Evolutionary conservation across 2,888 invertebrate genomes (phyloP).

Genomic region (Cenopis cana): DNA sequence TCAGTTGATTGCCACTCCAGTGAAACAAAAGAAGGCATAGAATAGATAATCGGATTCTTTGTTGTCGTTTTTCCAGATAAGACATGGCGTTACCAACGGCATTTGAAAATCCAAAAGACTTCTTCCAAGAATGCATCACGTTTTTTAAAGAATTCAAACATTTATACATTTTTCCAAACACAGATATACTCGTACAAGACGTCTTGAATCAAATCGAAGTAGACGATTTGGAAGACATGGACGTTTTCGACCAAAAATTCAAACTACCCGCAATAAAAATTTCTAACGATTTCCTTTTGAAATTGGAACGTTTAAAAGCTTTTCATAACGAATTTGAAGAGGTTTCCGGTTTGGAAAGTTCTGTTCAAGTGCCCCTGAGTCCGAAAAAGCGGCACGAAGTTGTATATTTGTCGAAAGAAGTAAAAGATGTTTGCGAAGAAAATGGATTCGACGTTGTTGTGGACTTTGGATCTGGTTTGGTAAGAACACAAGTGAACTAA

Average conservation of each 20-base stretch:
- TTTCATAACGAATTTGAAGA: constrained; percentile 52
- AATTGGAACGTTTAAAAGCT: constrained; percentile 56
- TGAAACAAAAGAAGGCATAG: too few species aligned
- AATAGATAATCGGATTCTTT: neutral
- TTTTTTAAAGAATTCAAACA: constrained; percentile 86
- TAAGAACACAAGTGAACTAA: constrained; percentile 69
- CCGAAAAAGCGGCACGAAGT: constrained; percentile 91
- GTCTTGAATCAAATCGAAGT: constrained; percentile 83
- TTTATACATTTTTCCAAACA: constrained; percentile 88
- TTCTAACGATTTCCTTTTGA: constrained; percentile 58
- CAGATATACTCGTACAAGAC: constrained; percentile 84
- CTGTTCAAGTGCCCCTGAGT: constrained; percentile 74
- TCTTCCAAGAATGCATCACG: constrained; percentile 82
- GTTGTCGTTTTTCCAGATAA: constrained; percentile 8
- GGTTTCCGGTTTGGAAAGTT: constrained; percentile 47
- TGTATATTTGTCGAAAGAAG: constrained; percentile 83
- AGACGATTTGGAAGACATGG: constrained; percentile 56
- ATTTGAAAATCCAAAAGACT: constrained; percentile 66
- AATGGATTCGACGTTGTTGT: constrained; percentile 83
- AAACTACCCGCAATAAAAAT: constrained; percentile 52
- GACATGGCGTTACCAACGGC: constrained; percentile 66
- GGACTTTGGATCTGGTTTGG: constrained; percentile 91
- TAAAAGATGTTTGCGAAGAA: constrained; percentile 78
- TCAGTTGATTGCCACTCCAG: too few species aligned
- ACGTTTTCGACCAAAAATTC: constrained; percentile 57